Evolutionary conservation across 1,140 invertebrate genomes (phyloP), one percentile per base, ranked within the genome.

Genomic region (Dreissena rostriformis): DNA sequence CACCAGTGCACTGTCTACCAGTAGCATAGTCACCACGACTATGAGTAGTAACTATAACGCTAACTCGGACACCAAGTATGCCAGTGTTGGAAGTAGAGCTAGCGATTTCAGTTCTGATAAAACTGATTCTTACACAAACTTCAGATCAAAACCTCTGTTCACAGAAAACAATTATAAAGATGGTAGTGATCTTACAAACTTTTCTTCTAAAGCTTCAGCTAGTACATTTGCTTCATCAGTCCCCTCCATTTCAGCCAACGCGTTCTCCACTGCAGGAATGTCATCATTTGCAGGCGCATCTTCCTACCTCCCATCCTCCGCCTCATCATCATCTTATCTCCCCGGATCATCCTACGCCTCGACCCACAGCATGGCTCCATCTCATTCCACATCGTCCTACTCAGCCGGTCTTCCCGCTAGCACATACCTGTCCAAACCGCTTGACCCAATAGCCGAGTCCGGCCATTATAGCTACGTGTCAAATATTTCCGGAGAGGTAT

Each of bases 401-500:
- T 80, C 84, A 11, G 55, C 85, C n/a, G 52, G n/a, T 80, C 84
- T 68, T 61, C 67, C 22, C 57, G 71, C 72, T 57, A 70, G 53
- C 53, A 66, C 49, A 5, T 81, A 79, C 28, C 12, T 26, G 19
- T 57, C 72, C 53, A 87, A 86, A 66, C 67, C 72, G 28, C 68
- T 85, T 26, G 86, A 89, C 57, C 74, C 79, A 17, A 87, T 84
- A 39, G 55, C 78, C 49, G 84, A 86, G 55, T 73, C 85, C 57
- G 85, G 84, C 71, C 72, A 88, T 74, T 89, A 89, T 75, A 91
- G 89, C 65, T 91, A 91, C 66, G 84, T 89, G 22, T 91, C 90
- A 19, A 90, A 90, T 79, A 82, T 78, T 12, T 90, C 82, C 63
- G 49, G 85, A 76, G 65, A 83, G 78, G 57, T 86, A 70, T 70